Evolutionary conservation across 2,797 vertebrate species (phyloP), one percentile per base, ranked within the genome.

Genomic region (Borostomias antarcticus): DNA sequence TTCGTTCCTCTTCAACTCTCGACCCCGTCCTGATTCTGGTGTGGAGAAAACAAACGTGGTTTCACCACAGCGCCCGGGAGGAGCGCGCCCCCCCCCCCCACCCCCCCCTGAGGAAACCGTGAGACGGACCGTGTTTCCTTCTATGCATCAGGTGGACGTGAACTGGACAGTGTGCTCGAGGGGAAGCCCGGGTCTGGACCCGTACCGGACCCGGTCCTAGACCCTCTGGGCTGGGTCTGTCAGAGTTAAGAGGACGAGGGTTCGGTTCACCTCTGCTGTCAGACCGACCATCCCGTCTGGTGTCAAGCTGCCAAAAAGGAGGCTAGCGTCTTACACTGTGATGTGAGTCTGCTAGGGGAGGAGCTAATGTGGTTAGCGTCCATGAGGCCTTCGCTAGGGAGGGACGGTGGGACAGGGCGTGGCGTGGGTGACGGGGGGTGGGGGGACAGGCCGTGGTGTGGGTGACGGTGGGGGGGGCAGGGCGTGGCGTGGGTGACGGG

Each of bases 321-420:
- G 63, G 45, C 73, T 65, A 65, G 62, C 68, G 80, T 81, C 66
- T 43, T 74, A 85, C 88, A 90, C 89, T 91, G 88, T 92, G 89
- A 92, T 72, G 48, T 43, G 65, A 64, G 32, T 57, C 37, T 33
- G 63, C 64, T 68, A 51, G 67, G 21, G 11, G 66, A 43, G 57
- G 56, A 74, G 73, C 73, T 74, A 59, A 57, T 68, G n/a, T 61
- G 56, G 60, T 65, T 60, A 60, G 63, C 66, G n/a, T 76, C 72
- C 58, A 1, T n/a, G 51, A 65, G 62, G 61, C 4, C n/a, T 61
- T 76, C 58, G 62, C 23, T 35, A 25, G 21, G 26, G 25, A 30
- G 10, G 40, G 65, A 32, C 26, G 30, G 63, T 30, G n/a, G 45
- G 15, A n/a, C 15, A 32, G 28, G 19, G 58, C 35, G 58, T 45